Percentiles rank a stretch among this genome's conserved stretches.
These are phyloP conservation scores for Hexactinellida sp. DNA, from an alignment of 37 sponge, comb jelly and placozoan species.

Conservation along the genomic window DNA sequence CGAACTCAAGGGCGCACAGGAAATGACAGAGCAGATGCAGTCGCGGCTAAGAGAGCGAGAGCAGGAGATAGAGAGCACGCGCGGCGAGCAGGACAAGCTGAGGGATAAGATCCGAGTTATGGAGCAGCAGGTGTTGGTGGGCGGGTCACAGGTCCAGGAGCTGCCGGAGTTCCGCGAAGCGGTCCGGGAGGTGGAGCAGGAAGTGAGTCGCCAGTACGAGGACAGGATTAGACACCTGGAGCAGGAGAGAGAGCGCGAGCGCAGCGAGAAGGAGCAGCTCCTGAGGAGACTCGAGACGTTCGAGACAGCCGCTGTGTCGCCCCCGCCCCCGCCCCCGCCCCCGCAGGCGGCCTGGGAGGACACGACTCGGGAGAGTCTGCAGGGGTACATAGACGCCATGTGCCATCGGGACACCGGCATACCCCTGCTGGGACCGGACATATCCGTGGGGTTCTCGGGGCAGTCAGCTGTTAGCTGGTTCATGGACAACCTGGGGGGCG, in stretches of 20 bases:
- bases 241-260: slow-evolving; percentile 14
- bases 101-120: not conserved
- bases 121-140: slow-evolving; percentile 11
- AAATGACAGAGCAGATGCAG: slow-evolving; percentile 18
- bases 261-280: slow-evolving; percentile 31
- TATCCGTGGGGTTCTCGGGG: slow-evolving; percentile 24
- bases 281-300: slow-evolving; percentile 26
- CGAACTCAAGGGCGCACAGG: slow-evolving; percentile 18
- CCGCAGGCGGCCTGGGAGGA: not conserved
- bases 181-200: slow-evolving; percentile 17
- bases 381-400: slow-evolving; percentile 29
- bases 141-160: not conserved
- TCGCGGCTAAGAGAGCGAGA: slow-evolving; percentile 19
- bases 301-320: not conserved
- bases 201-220: not conserved
- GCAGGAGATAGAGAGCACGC: slow-evolving; percentile 24
- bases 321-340: not conserved
- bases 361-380: not conserved
- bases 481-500: slow-evolving; percentile 37
- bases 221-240: not conserved
- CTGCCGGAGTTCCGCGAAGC: slow-evolving; percentile 10
- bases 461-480: slow-evolving; percentile 54
- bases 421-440: slow-evolving; percentile 31
- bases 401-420: slow-evolving; percentile 46
- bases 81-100: slow-evolving; percentile 25